Evolutionary conservation across 1,140 invertebrate genomes (phyloP).

Genomic region (Camponotus floridanus): DNA sequence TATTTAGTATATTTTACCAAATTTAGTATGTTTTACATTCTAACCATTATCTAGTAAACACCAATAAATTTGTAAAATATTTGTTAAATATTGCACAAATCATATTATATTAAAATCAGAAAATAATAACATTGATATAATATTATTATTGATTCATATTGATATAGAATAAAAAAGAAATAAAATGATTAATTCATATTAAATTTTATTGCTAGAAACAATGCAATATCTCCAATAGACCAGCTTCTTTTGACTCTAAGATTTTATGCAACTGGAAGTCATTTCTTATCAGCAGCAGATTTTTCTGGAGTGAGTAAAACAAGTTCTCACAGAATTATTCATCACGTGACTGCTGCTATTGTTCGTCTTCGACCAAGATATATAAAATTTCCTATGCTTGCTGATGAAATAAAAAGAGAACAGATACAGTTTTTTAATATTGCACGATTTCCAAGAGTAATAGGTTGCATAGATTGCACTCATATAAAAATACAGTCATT

Average conservation of each 20-base stretch:
- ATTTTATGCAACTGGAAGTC: conserved; percentile 39
- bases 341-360: conserved; percentile 41
- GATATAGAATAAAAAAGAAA: neutral
- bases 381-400: neutral
- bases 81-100: no score
- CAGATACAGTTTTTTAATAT: neutral
- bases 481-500: conserved; percentile 10
- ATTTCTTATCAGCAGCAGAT: conserved; percentile 47
- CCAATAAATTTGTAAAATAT: no score
- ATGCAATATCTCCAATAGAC: conserved; percentile 4
- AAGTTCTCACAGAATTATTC: conserved; percentile 47
- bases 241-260: neutral
- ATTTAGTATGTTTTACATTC: neutral
- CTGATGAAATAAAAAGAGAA: neutral
- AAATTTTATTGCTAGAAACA: neutral
- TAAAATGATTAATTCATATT: neutral
- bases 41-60: neutral
- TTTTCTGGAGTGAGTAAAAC: conserved; percentile 47
- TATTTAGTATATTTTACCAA: no score
- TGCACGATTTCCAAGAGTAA: conserved; percentile 13
- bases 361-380: conserved; percentile 31
- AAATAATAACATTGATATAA: no score
- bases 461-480: conserved; percentile 8
- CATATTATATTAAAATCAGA: no score
- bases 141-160: no score